These are phyloP conservation scores for Drosophila bipectinata DNA, from an alignment of 1,140 invertebrate genomes.

Conservation along the genomic window DNA sequence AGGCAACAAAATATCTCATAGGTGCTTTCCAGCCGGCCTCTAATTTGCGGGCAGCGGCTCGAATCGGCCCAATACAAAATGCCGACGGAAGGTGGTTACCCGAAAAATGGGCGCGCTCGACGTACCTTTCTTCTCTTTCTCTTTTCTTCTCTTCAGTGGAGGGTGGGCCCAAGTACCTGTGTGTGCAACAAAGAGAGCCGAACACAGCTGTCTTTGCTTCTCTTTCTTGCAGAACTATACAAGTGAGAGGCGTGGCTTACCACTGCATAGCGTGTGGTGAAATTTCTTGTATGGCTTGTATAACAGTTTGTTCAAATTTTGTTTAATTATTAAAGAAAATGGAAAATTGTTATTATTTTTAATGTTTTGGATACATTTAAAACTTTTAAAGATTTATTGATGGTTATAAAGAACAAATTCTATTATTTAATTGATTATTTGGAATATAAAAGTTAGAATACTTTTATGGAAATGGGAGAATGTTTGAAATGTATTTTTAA, in stretches of 20 bases:
- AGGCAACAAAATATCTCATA: constrained; percentile 1
- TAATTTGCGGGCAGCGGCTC: background rate
- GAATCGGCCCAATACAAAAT: constrained; percentile 5
- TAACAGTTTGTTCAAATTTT: background rate
- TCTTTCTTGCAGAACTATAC: background rate
- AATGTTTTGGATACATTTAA: too few relatives aligned
- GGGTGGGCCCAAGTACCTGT: background rate
- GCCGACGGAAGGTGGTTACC: background rate
- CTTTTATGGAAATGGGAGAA: too few relatives aligned
- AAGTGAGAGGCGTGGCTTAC: background rate
- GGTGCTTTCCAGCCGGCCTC: background rate
- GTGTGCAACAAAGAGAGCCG: background rate
- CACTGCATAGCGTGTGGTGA: background rate
- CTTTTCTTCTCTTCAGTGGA: background rate
- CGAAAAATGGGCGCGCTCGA: background rate
- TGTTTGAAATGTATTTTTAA: too few relatives aligned
- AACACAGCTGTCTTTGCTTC: background rate
- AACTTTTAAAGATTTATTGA: background rate
- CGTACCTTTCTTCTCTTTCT: background rate
- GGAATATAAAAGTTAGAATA: too few relatives aligned
- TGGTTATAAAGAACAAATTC: background rate
- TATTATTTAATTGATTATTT: too few relatives aligned
- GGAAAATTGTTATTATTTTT: background rate
- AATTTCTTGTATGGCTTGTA: background rate
- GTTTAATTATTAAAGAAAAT: background rate